phyloP scores from a whole-genome alignment of 2,797 vertebrate species.

The Acropternis orthonyx region DNA sequence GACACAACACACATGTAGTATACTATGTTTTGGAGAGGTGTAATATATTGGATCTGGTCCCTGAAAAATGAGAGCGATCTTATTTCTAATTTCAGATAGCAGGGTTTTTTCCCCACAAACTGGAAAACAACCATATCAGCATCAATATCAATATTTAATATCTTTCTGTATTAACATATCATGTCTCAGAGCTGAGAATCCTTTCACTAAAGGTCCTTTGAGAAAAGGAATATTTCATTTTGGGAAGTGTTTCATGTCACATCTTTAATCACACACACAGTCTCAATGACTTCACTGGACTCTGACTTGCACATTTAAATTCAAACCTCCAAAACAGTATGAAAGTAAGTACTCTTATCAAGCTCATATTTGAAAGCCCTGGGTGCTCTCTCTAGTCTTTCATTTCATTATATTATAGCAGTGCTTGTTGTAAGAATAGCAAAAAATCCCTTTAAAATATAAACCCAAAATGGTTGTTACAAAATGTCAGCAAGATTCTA shows the following conservation, averaged over 20 bases:
- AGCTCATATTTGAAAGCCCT: background rate
- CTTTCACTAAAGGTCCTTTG: background rate
- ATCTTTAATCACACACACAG: background rate
- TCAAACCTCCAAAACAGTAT: background rate
- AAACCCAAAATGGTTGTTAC: background rate
- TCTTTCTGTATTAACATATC: background rate
- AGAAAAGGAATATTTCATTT: background rate
- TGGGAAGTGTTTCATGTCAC: background rate
- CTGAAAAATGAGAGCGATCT: background rate
- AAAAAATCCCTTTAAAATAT: background rate
- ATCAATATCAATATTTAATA: background rate
- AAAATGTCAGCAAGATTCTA: background rate
- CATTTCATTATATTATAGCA: background rate
- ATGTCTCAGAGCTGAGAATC: background rate
- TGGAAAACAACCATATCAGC: background rate
- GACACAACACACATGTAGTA: background rate
- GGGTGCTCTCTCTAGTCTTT: background rate
- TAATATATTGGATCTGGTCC: background rate
- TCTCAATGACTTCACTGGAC: background rate
- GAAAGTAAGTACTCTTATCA: background rate
- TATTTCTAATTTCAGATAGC: background rate
- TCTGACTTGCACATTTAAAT: background rate
- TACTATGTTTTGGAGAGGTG: background rate
- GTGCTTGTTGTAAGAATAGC: background rate
- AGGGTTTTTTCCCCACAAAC: fast-evolving